These are phyloP conservation scores for Resseliella maxima DNA, from an alignment of 2,888 invertebrate species.

Conservation along the genomic window DNA sequence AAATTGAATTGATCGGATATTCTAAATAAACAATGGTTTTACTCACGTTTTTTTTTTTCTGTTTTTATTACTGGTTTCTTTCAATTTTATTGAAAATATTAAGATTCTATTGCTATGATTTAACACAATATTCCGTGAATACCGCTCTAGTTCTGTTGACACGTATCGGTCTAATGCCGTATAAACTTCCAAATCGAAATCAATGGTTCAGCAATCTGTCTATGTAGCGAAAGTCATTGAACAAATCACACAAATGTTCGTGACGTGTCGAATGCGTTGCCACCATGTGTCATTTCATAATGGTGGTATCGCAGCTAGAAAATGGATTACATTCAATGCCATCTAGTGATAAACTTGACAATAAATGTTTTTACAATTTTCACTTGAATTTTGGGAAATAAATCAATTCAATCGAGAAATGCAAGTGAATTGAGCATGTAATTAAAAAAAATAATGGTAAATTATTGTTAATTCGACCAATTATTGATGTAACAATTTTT, in stretches of 20 bases:
- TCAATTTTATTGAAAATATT: background rate
- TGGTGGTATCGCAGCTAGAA: background rate
- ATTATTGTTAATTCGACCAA: too few relatives aligned
- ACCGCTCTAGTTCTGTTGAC: conserved; percentile 40
- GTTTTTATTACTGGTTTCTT: background rate
- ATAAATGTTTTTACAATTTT: too few relatives aligned
- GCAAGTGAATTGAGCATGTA: too few relatives aligned
- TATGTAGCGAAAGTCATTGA: conserved; percentile 26
- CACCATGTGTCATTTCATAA: conserved; percentile 47
- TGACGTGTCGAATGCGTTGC: conserved; percentile 56
- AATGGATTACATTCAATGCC: background rate
- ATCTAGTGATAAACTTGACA: conserved; percentile 18
- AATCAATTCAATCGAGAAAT: too few relatives aligned
- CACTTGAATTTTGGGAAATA: too few relatives aligned
- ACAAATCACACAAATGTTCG: conserved; percentile 29
- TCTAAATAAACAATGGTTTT: background rate
- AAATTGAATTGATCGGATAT: background rate
- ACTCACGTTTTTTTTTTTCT: background rate
- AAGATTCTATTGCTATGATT: too few relatives aligned
- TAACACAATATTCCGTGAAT: background rate
- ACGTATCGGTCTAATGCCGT: conserved; percentile 53
- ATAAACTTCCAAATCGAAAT: background rate
- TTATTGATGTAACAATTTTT: too few relatives aligned
- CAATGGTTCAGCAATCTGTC: background rate
- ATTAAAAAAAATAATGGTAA: too few relatives aligned